Percentiles rank a stretch among this genome's conserved stretches.
Conservation (phyloP, 2,113 vertebrate species). For the Pseudorasbora parva region DNA sequence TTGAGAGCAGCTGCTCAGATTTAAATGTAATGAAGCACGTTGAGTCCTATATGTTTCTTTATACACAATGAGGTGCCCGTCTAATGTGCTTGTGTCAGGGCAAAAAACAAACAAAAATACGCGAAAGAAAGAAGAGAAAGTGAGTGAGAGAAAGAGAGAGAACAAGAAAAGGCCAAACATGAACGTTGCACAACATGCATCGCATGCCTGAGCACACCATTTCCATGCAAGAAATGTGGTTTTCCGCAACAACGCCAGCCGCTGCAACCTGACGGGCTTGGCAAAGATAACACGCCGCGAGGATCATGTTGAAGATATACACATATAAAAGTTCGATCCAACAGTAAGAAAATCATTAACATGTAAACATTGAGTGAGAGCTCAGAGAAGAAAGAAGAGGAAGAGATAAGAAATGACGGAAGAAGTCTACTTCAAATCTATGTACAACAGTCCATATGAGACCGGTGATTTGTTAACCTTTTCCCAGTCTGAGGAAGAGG, state of each 20-base stretch:
- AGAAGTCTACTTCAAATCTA: constrained; percentile 79
- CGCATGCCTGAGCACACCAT: constrained; percentile 52
- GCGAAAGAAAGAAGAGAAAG: constrained; percentile 14
- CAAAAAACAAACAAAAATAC: background rate
- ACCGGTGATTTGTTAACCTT: constrained; percentile 57
- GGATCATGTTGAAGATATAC: constrained; percentile 79
- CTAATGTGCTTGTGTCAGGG: constrained; percentile 24
- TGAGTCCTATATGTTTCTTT: constrained; percentile 29
- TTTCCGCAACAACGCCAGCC: constrained; percentile 73
- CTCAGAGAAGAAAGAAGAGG: constrained; percentile 70
- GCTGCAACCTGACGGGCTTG: constrained; percentile 76
- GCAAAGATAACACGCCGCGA: constrained; percentile 76
- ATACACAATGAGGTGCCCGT: constrained; percentile 54
- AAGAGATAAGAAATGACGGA: constrained; percentile 67
- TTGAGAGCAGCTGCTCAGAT: constrained; percentile 75
- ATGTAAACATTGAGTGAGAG: constrained; percentile 89
- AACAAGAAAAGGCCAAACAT: constrained; percentile 18
- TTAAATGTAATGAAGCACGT: constrained; percentile 57
- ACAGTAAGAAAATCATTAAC: constrained; percentile 90
- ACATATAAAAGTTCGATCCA: constrained; percentile 90
- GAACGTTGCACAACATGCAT: constrained; percentile 49
- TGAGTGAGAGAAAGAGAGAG: constrained; percentile 10
- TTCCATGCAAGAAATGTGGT: constrained; percentile 82
- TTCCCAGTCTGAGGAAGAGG: constrained; percentile 58
- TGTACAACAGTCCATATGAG: constrained; percentile 72